A percentile compares a stretch with the other conserved stretches of the same genome.
Conservation (phyloP, 2,888 invertebrate species). For the Sinhomidia bicolor region DNA sequence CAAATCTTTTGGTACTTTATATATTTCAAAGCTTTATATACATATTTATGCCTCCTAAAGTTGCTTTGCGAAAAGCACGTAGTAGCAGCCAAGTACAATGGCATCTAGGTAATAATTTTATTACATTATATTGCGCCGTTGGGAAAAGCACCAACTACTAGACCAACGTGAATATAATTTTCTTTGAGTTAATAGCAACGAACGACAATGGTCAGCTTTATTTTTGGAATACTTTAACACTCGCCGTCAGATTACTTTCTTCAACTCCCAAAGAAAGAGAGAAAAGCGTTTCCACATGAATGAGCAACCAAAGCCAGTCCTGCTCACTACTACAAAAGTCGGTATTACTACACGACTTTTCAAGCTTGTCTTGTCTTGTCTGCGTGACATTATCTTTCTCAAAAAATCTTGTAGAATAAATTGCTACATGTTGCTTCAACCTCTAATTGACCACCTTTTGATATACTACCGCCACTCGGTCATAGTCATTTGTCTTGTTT, state of each 20-base stretch:
- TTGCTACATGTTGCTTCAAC: too few relatives aligned
- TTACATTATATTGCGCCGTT: slow-evolving; percentile 20
- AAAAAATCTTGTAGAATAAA: too few relatives aligned
- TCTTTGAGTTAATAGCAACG: neutral
- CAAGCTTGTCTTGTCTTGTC: too few relatives aligned
- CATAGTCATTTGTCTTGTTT: neutral
- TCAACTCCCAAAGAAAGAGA: too few relatives aligned
- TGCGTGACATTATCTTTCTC: too few relatives aligned
- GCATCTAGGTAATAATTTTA: slow-evolving; percentile 3
- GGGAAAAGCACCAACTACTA: neutral
- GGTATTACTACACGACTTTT: neutral
- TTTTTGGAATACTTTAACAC: neutral
- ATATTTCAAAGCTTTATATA: too few relatives aligned
- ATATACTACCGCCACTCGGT: neutral
- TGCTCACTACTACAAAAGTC: too few relatives aligned
- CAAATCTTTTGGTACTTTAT: too few relatives aligned
- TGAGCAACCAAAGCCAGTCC: too few relatives aligned
- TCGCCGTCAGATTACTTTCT: too few relatives aligned
- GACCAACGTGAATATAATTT: neutral
- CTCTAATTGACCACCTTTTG: neutral
- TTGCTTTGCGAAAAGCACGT: neutral
- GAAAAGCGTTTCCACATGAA: too few relatives aligned
- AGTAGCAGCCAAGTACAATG: neutral
- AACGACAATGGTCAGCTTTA: neutral
- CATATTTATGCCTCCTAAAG: too few relatives aligned